Evolutionary conservation across 2,113 vertebrate species (phyloP).

Genomic region (Prinia subflava): DNA sequence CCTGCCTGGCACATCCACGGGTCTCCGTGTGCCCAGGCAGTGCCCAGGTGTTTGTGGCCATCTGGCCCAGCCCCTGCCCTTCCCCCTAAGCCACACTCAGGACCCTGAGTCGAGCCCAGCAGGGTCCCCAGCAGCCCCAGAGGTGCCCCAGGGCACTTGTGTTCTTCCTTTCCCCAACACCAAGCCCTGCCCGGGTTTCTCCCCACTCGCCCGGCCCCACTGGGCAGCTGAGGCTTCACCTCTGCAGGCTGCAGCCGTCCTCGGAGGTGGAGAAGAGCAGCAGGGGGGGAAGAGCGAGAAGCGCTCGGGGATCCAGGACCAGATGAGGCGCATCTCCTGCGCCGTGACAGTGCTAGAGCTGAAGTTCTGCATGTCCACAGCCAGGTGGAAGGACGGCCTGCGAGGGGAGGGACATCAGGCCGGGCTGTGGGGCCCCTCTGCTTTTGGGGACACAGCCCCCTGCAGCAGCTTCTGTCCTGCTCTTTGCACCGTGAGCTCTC

Average conservation of each 20-base stretch:
- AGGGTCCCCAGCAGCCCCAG: neutral
- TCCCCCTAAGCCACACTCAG: neutral
- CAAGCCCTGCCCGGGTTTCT: neutral
- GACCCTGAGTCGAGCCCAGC: rapidly evolving
- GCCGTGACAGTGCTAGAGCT: conserved; percentile 76
- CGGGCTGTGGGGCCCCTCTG: neutral
- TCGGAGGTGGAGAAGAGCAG: conserved; percentile 76
- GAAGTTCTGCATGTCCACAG: conserved; percentile 77
- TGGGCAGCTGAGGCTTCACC: conserved; percentile 49
- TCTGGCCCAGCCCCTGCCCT: neutral
- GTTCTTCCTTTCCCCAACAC: neutral
- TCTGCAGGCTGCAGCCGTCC: conserved; percentile 77
- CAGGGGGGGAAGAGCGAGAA: conserved; percentile 80
- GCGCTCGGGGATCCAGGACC: conserved; percentile 90
- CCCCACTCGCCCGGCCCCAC: neutral
- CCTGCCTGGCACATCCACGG: neutral
- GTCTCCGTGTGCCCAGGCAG: rapidly evolving
- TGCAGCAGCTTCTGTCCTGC: neutral
- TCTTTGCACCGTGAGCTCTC: neutral
- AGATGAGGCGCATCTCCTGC: conserved; percentile 84
- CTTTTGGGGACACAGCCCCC: neutral
- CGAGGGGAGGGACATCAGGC: neutral
- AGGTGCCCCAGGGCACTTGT: neutral
- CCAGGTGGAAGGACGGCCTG: conserved; percentile 76
- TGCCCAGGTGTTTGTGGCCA: neutral